Evolutionary conservation across 2,888 invertebrate genomes (phyloP).

Genomic region (Coenonympha glycerion): DNA sequence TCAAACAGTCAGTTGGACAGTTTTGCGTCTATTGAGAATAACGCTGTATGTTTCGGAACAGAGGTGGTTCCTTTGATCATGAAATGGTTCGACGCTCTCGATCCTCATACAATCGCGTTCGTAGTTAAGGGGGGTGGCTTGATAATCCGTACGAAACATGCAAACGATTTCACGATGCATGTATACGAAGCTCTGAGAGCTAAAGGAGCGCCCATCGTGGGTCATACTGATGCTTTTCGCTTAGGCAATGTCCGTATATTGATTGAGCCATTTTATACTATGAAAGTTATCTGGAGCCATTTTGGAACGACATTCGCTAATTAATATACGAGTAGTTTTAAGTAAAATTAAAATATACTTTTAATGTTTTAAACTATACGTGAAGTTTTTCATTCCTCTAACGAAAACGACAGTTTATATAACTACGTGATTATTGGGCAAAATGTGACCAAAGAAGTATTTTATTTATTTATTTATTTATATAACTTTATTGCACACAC

Average conservation of each 20-base stretch:
- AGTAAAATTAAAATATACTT: too few species aligned
- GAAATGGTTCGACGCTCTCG: background rate
- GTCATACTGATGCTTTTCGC: background rate
- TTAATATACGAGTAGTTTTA: too few species aligned
- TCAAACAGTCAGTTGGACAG: background rate
- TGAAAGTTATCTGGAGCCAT: slow-evolving; percentile 33
- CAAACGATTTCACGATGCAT: background rate
- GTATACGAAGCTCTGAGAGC: background rate
- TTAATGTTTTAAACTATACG: too few species aligned
- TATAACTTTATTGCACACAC: too few species aligned
- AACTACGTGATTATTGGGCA: too few species aligned
- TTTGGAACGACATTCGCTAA: slow-evolving; percentile 40
- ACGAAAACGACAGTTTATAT: too few species aligned
- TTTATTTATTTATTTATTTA: too few species aligned
- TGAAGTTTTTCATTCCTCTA: too few species aligned
- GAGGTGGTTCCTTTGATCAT: background rate
- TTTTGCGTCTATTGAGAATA: background rate
- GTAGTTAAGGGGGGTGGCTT: slow-evolving; percentile 1
- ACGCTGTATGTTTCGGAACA: background rate
- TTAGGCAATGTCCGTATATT: background rate
- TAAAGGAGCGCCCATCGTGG: background rate
- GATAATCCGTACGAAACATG: background rate
- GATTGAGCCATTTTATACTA: slow-evolving; percentile 7
- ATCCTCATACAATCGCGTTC: background rate
- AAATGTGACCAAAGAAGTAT: too few species aligned